Evolutionary conservation across 2,888 invertebrate genomes (phyloP).

Genomic region (Mechanitis messenoides): DNA sequence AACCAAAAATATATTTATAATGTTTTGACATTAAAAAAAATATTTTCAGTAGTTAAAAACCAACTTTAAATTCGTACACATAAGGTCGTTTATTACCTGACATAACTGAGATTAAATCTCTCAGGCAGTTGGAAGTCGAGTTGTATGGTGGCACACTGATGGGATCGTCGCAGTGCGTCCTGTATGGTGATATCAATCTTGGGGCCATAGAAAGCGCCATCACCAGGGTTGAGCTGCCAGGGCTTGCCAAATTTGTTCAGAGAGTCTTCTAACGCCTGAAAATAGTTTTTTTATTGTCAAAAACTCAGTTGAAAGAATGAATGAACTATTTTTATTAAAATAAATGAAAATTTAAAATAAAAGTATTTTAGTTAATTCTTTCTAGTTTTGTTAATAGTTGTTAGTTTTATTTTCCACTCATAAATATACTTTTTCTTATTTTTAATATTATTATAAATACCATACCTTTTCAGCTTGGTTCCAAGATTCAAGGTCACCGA

Average conservation of each 20-base stretch:
- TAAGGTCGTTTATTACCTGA: conserved; percentile 68
- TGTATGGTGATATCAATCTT: conserved; percentile 98
- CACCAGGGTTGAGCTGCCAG: conserved; percentile 95
- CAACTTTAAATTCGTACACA: neutral
- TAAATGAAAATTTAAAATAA: no score
- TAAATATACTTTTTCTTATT: neutral
- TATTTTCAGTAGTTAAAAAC: no score
- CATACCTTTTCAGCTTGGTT: conserved; percentile 89
- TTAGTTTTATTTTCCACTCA: neutral
- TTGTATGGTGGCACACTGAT: conserved; percentile 99
- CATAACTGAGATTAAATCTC: conserved; percentile 88
- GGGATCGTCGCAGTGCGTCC: conserved; percentile 92
- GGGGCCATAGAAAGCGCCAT: conserved; percentile 99
- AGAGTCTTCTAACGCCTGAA: conserved; percentile 86
- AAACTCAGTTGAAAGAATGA: no score
- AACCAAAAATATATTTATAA: no score
- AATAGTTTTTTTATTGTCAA: no score
- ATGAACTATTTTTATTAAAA: no score
- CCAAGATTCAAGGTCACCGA: conserved; percentile 95
- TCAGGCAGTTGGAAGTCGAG: conserved; percentile 98
- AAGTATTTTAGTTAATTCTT: no score
- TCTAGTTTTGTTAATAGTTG: no score
- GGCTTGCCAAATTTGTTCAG: conserved; percentile 89
- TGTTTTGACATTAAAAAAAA: no score
- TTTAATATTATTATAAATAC: conserved; percentile 3